These are phyloP conservation scores for Pycnonotus jocosus DNA, from an alignment of 2,113 vertebrate genomes.

Conservation along the genomic window DNA sequence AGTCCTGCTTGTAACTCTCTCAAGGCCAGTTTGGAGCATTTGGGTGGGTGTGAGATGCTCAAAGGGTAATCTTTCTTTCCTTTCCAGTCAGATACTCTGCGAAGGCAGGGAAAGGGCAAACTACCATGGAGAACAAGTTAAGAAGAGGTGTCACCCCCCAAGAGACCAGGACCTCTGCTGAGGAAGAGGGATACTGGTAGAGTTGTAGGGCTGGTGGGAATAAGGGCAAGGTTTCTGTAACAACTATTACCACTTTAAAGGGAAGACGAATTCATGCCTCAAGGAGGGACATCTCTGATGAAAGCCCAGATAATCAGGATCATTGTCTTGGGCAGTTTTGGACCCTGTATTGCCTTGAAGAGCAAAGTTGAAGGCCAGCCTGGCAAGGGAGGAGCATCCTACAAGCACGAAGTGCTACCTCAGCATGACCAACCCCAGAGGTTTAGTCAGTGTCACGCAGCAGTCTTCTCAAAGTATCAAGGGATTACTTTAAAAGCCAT, in stretches of 20 bases:
- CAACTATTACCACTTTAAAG: background rate
- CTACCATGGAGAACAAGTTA: background rate
- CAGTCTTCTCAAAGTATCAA: background rate
- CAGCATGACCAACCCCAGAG: background rate
- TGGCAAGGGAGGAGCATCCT: background rate
- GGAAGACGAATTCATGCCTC: background rate
- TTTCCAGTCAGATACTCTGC: background rate
- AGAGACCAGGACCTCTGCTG: background rate
- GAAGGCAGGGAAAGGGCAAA: background rate
- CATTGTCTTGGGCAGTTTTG: background rate
- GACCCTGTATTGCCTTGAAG: background rate
- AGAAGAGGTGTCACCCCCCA: background rate
- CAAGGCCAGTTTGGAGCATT: background rate
- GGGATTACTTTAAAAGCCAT: conserved; percentile 32
- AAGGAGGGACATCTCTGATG: background rate
- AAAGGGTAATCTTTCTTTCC: background rate
- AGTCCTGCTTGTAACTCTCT: background rate
- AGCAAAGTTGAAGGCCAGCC: background rate
- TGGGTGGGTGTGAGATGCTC: background rate
- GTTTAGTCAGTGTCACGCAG: background rate
- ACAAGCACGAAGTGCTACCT: background rate
- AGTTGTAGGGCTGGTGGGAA: background rate
- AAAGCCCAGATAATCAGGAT: background rate
- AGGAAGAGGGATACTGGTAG: background rate
- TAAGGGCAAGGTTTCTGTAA: background rate